Conservation (phyloP, 2,797 vertebrate genomes). For the Rhinoraja longicauda region DNA sequence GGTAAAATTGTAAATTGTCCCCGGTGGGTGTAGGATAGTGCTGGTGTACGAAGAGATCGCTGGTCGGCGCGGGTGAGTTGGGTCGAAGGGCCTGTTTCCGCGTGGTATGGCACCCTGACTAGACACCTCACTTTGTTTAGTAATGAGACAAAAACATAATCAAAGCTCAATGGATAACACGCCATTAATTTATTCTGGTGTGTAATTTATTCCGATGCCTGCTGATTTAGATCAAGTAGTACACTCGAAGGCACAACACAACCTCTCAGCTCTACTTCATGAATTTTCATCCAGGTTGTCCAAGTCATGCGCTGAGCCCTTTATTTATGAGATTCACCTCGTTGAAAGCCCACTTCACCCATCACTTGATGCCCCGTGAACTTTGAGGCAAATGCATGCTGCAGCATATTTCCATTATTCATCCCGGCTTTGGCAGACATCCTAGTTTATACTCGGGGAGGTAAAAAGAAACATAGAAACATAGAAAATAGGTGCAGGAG, state of each 20-base stretch:
- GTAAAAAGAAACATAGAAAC: too few relatives aligned
- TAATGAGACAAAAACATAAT: background rate
- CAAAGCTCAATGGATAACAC: background rate
- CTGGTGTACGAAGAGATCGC: too few relatives aligned
- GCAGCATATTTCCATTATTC: slow-evolving; percentile 2
- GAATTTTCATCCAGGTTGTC: slow-evolving; percentile 20
- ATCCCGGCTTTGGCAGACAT: background rate
- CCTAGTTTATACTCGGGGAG: background rate
- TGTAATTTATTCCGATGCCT: slow-evolving; percentile 14
- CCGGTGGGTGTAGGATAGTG: too few relatives aligned
- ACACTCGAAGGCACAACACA: background rate
- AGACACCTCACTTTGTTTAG: background rate
- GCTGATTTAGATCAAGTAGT: background rate
- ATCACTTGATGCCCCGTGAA: background rate
- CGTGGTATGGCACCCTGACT: background rate
- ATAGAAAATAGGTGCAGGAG: too few relatives aligned
- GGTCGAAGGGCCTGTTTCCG: too few relatives aligned
- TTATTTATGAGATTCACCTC: background rate
- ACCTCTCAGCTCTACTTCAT: background rate
- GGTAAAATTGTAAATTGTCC: too few relatives aligned
- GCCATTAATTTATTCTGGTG: background rate
- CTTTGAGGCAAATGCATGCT: background rate
- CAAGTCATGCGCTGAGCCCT: too few relatives aligned
- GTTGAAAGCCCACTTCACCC: background rate
- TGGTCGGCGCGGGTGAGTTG: too few relatives aligned